These are phyloP conservation scores for Calyptomena viridis DNA, from an alignment of 2,113 vertebrate genomes.

Conservation along the genomic window DNA sequence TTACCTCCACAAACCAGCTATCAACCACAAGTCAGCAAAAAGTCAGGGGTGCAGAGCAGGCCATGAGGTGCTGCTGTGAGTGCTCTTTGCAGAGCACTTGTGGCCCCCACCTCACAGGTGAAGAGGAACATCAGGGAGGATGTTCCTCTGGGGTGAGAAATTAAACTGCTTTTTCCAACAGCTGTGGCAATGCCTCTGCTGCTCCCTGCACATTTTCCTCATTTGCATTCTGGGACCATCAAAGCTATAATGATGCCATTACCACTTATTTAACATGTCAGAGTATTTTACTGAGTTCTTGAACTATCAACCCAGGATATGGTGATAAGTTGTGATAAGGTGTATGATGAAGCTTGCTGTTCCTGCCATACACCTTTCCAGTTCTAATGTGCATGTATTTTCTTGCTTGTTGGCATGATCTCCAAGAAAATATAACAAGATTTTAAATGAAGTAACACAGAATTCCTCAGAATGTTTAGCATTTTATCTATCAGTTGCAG, in stretches of 20 bases:
- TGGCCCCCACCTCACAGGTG: not conserved
- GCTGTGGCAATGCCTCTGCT: accelerated
- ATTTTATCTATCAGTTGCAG: not conserved
- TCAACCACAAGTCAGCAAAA: not conserved
- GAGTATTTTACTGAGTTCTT: not conserved
- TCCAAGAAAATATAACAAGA: not conserved
- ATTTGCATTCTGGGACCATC: not conserved
- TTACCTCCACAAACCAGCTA: not conserved
- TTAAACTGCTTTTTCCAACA: not conserved
- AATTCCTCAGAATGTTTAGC: not conserved
- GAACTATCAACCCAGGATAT: not conserved
- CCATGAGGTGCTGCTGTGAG: not conserved
- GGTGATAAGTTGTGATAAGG: not conserved
- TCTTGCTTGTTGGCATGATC: not conserved
- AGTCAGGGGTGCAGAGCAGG: not conserved
- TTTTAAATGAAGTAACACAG: not conserved
- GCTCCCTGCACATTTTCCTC: not conserved
- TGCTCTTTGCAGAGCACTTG: not conserved
- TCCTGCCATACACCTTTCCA: not conserved
- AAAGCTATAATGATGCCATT: not conserved
- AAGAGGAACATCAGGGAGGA: not conserved
- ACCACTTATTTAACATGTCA: not conserved
- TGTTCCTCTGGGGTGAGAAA: not conserved
- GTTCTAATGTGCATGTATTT: not conserved
- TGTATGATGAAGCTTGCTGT: not conserved